These are phyloP conservation scores for Papilio protenor DNA, from an alignment of 2,888 invertebrate species.

Conservation along the genomic window DNA sequence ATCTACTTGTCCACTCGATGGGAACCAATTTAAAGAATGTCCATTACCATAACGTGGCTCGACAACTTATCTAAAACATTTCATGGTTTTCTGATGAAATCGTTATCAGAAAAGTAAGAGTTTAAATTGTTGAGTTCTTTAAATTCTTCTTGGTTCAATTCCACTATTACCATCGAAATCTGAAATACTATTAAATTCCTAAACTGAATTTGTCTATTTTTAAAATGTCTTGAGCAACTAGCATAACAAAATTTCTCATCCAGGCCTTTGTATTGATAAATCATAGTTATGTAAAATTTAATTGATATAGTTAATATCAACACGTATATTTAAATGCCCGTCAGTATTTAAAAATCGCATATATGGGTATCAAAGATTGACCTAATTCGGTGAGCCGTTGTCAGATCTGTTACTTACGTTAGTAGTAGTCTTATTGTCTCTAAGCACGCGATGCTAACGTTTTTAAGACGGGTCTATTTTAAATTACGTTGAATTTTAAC, in stretches of 20 bases:
- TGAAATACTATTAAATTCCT: no score
- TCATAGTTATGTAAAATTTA: no score
- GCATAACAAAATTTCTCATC: no score
- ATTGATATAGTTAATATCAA: no score
- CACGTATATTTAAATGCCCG: no score
- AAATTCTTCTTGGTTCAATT: not conserved
- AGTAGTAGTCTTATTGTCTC: slow-evolving; percentile 32
- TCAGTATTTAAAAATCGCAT: no score
- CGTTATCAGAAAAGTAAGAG: slow-evolving; percentile 32
- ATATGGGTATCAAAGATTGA: slow-evolving; percentile 20
- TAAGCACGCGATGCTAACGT: slow-evolving; percentile 36
- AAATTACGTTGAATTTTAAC: not conserved
- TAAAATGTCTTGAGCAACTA: no score
- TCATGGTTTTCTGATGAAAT: slow-evolving; percentile 29
- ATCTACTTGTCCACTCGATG: slow-evolving; percentile 30
- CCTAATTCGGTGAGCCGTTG: slow-evolving; percentile 32
- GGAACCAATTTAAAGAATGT: slow-evolving; percentile 33
- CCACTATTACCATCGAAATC: no score
- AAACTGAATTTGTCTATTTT: no score
- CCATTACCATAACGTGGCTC: slow-evolving; percentile 17
- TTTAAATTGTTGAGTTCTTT: not conserved
- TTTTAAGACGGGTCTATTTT: slow-evolving; percentile 26
- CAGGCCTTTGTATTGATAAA: no score
- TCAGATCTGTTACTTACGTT: slow-evolving; percentile 41
- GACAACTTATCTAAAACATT: slow-evolving; percentile 28